Evolutionary conservation across 1,140 invertebrate genomes (phyloP).

Genomic region (Caligus rogercresseyi): DNA sequence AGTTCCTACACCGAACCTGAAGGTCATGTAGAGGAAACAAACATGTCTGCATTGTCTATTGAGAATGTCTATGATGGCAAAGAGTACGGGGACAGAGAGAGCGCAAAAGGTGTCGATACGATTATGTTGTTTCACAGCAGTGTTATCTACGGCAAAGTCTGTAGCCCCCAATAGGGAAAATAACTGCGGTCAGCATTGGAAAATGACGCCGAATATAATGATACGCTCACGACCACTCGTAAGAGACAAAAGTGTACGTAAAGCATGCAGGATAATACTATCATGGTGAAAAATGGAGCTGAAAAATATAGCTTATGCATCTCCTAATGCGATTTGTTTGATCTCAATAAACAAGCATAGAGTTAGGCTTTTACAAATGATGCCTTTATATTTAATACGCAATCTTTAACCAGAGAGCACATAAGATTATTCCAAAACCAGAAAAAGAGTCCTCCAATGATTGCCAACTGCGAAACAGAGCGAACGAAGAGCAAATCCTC

Average conservation of each 20-base stretch:
- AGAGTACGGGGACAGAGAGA: not conserved
- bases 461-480: not conserved
- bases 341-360: slow-evolving; percentile 5
- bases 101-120: not conserved
- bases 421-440: not conserved
- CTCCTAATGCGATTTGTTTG: slow-evolving; percentile 2
- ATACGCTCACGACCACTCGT: not conserved
- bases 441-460: not conserved
- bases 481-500: slow-evolving; percentile 11
- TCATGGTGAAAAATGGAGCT: slow-evolving; percentile 3
- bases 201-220: slow-evolving; percentile 5
- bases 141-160: not conserved
- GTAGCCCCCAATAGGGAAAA: not conserved
- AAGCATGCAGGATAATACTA: not conserved
- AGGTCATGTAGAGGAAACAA: not conserved
- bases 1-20: slow-evolving; percentile 9
- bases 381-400: not conserved
- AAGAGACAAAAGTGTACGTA: slow-evolving; percentile 2
- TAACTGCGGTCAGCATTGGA: not conserved
- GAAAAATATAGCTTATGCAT: slow-evolving; percentile 10
- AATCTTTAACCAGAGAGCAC: not conserved
- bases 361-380: not conserved
- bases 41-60: not conserved
- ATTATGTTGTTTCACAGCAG: not conserved
- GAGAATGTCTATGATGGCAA: not conserved